Conservation (phyloP, 1,140 invertebrate species). For the Conus betulinus region DNA sequence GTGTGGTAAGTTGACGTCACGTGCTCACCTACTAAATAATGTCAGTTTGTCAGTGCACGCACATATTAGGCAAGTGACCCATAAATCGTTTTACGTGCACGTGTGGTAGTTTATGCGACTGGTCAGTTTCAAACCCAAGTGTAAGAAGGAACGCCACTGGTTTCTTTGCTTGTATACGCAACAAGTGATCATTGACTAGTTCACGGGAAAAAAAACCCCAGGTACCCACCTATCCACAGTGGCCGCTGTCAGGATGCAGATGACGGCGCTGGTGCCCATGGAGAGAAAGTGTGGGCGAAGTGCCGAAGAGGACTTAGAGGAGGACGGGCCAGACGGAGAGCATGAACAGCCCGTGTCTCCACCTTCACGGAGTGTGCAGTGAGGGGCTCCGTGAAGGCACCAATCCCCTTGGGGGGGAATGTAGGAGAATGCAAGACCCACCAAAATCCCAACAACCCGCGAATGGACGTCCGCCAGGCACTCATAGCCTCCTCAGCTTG, state of each 20-base stretch:
- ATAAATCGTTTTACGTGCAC: no score
- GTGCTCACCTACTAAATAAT: no score
- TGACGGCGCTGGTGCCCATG: conserved; percentile 74
- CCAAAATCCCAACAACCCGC: conserved; percentile 77
- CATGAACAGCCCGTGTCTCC: conserved; percentile 78
- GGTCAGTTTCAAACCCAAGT: no score
- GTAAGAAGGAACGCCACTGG: no score
- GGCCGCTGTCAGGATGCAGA: conserved; percentile 71
- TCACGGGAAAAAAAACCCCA: neutral
- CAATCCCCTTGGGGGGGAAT: conserved; percentile 77
- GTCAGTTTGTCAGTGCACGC: no score
- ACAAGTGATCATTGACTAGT: no score
- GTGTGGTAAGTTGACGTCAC: no score
- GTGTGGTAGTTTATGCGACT: no score
- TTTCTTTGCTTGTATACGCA: no score
- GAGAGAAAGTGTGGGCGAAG: conserved; percentile 76
- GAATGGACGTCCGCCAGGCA: conserved; percentile 73
- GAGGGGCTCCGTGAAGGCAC: conserved; percentile 78
- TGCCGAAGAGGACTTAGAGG: conserved; percentile 78
- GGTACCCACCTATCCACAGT: conserved; percentile 62
- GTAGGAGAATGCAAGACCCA: conserved; percentile 77
- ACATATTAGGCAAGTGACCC: no score
- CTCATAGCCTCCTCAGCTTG: conserved; percentile 70
- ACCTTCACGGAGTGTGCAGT: conserved; percentile 76
- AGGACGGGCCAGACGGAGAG: conserved; percentile 78